These are phyloP conservation scores for Macquaria ambigua DNA, from an alignment of 2,113 vertebrate genomes.

Conservation along the genomic window DNA sequence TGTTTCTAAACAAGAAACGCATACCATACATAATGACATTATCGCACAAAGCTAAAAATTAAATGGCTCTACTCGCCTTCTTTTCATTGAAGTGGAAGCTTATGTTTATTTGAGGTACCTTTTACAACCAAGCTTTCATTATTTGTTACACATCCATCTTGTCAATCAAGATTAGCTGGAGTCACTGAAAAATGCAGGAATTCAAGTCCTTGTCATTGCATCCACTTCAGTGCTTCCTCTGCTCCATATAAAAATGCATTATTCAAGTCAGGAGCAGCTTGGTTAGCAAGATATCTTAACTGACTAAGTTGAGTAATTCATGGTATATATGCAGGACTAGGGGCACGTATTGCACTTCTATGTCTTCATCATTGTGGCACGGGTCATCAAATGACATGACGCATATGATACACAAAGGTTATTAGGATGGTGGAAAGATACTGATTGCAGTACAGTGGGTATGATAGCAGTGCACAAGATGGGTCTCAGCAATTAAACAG, in stretches of 20 bases:
- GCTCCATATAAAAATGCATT: conserved; percentile 10
- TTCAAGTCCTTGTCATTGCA: conserved; percentile 1
- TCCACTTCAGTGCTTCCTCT: conserved; percentile 27
- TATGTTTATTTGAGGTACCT: not conserved
- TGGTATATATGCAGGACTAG: not conserved
- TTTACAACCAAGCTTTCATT: not conserved
- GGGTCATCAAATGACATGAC: not conserved
- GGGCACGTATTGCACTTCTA: not conserved
- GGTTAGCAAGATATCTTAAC: conserved; percentile 18
- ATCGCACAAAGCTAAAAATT: not conserved
- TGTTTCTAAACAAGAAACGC: not conserved
- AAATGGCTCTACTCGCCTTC: not conserved
- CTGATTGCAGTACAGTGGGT: not conserved
- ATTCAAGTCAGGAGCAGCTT: conserved; percentile 28
- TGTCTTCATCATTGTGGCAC: not conserved
- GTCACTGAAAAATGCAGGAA: conserved; percentile 25
- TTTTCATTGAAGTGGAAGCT: not conserved
- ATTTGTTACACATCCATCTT: not conserved
- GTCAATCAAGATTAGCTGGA: conserved; percentile 23
- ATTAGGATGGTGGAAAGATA: not conserved
- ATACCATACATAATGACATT: not conserved
- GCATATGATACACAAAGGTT: not conserved
- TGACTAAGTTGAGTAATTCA: conserved; percentile 11
- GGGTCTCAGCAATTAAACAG: not conserved
- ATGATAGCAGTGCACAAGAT: not conserved